Percentiles rank a stretch among this genome's conserved stretches.
Evolutionary conservation across 2,888 invertebrate genomes (phyloP).

Genomic region (Pristionchus exspectatus): DNA sequence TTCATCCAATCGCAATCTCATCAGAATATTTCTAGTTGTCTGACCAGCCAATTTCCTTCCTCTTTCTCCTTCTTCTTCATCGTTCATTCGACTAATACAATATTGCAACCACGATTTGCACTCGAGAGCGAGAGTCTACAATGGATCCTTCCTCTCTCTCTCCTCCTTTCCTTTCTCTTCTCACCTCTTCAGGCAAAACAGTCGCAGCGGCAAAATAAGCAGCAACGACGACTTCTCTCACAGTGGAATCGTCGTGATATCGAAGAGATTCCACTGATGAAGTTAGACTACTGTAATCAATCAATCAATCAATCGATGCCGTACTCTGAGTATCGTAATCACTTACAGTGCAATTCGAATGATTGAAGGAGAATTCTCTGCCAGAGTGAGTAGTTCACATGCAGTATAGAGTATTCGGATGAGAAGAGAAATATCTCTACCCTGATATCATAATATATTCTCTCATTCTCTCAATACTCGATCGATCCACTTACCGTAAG

Average conservation of each 20-base stretch:
- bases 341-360: slow-evolving; percentile 57
- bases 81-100: slow-evolving; percentile 16
- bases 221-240: slow-evolving; percentile 53
- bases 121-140: slow-evolving; percentile 18
- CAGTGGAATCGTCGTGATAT: slow-evolving; percentile 56
- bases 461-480: background rate
- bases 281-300: slow-evolving; percentile 59
- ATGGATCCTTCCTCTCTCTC: background rate
- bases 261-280: slow-evolving; percentile 57
- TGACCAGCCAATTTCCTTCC: slow-evolving; percentile 14
- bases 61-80: slow-evolving; percentile 33
- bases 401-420: slow-evolving; percentile 56
- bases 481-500: slow-evolving; percentile 54
- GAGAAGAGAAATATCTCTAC: slow-evolving; percentile 56
- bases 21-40: background rate
- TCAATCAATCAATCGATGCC: background rate
- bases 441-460: slow-evolving; percentile 17
- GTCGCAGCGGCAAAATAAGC: slow-evolving; percentile 16
- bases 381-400: slow-evolving; percentile 57
- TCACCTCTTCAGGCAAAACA: slow-evolving; percentile 49
- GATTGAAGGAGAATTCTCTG: slow-evolving; percentile 53
- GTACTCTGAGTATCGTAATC: background rate
- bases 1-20: slow-evolving; percentile 13
- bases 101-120: slow-evolving; percentile 47
- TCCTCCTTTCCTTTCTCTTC: background rate